These are phyloP conservation scores for Sepiola atlantica DNA, from an alignment of 2,888 invertebrate genomes.

Conservation along the genomic window DNA sequence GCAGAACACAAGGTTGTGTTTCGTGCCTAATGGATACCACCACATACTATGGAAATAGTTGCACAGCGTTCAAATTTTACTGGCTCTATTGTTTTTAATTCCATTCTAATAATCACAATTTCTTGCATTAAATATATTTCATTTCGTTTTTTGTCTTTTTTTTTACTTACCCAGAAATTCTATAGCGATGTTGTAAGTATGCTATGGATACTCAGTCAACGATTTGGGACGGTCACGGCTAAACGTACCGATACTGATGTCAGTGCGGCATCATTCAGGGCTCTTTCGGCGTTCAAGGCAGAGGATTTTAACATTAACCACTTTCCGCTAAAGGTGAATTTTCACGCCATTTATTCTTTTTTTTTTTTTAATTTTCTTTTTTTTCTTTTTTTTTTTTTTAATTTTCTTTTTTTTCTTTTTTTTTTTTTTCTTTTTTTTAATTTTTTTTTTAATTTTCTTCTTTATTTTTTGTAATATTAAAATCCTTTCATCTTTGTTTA, in stretches of 20 bases:
- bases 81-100: too few relatives aligned
- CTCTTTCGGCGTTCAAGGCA: constrained; percentile 59
- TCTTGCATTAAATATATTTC: too few relatives aligned
- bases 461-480: too few relatives aligned
- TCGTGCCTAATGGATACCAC: too few relatives aligned
- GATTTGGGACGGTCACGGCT: constrained; percentile 34
- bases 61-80: too few relatives aligned
- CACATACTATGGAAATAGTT: too few relatives aligned
- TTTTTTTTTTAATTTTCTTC: too few relatives aligned
- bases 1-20: too few relatives aligned
- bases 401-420: too few relatives aligned
- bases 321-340: constrained; percentile 59
- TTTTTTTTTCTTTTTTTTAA: too few relatives aligned
- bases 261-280: constrained; percentile 60
- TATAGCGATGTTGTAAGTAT: constrained; percentile 57
- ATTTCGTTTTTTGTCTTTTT: background rate
- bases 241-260: constrained; percentile 52
- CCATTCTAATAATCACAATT: too few relatives aligned
- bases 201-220: constrained; percentile 63
- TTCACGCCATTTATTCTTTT: background rate
- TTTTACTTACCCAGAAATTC: constrained; percentile 58
- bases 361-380: background rate
- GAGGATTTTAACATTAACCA: constrained; percentile 63
- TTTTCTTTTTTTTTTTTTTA: background rate
- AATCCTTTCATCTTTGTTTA: too few relatives aligned